Evolutionary conservation across 2,797 vertebrate genomes (phyloP), one percentile per base, ranked within the genome.

Genomic region (Bucorvus abyssinicus): DNA sequence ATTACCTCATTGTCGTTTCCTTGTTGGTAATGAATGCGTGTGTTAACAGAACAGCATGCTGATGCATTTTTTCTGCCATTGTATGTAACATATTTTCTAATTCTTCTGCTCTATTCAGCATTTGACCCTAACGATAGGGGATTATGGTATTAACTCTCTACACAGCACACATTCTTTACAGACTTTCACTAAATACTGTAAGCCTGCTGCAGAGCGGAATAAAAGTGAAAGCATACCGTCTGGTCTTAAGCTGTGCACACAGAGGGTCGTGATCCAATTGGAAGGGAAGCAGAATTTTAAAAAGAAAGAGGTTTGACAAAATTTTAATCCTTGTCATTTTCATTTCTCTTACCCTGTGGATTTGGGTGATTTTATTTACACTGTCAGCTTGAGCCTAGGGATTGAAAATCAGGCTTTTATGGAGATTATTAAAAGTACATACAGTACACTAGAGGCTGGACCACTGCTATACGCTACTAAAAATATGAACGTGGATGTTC

Each of bases 291-390:
- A 97, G 98, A 98, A 98, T 98, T 98, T 98, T 98, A 97, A 98
- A 98, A 98, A 98, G 98, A 98, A 98, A 98, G 98, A 98, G 98
- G 98, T 98, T 98, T 98, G 98, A 98, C 97, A 97, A 98, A 98
- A 98, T 98, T 98, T 99, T 99, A 99, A 99, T 99, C 99, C 99
- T 98, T 98, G 98, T 98, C 98, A 99, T 99, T 99, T 99, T 99
- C 98, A 99, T 99, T 99, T 99, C 98, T 99, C 98, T 98, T 98
- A 98, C 98, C 98, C 98, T 98, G 98, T 98, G 99, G 99, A 99
- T 99, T 99, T 99, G 98, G 98, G 98, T 99, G 99, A 99, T 99
- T 99, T 99, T 99, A 99, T 99, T 99, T 99, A 99, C 99, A 99
- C 99, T 99, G 99, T 99, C 99, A 99, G 98, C 98, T 99, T 99